These are phyloP conservation scores for Zapornia atra DNA, from an alignment of 2,113 vertebrate genomes.

Conservation along the genomic window DNA sequence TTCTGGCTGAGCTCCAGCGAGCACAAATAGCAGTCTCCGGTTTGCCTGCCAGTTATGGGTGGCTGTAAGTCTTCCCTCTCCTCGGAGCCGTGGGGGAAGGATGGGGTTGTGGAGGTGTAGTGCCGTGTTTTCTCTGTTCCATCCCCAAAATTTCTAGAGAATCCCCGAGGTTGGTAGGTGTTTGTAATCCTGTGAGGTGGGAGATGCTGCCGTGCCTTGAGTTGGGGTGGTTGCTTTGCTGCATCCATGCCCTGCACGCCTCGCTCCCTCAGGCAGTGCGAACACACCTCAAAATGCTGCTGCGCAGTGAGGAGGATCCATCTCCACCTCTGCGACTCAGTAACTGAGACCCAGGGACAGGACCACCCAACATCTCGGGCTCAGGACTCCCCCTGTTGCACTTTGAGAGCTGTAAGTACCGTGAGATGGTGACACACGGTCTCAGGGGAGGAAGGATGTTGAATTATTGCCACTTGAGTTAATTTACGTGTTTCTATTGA, in stretches of 20 bases:
- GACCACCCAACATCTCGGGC: neutral
- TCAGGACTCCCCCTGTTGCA: neutral
- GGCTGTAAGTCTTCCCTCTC: neutral
- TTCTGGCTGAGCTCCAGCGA: neutral
- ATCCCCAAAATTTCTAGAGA: neutral
- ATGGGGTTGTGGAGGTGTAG: neutral
- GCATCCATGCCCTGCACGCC: neutral
- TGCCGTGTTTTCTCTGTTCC: neutral
- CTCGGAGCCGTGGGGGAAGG: neutral
- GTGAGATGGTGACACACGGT: neutral
- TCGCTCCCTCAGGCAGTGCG: neutral
- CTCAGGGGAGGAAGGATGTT: neutral
- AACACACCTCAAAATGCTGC: neutral
- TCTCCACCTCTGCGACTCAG: neutral
- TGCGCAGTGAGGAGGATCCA: fast-evolving
- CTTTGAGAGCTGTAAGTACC: neutral
- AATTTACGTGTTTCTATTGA: neutral
- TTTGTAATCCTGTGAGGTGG: neutral
- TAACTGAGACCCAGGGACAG: neutral
- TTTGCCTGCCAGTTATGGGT: neutral
- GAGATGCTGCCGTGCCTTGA: neutral
- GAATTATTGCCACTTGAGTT: neutral
- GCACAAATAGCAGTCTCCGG: neutral
- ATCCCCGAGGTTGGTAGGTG: neutral
- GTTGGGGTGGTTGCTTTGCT: neutral